A percentile compares a stretch with the other conserved stretches of the same genome.
Evolutionary conservation across 2,888 invertebrate species (phyloP).

Genomic region (Eristalis pertinax): DNA sequence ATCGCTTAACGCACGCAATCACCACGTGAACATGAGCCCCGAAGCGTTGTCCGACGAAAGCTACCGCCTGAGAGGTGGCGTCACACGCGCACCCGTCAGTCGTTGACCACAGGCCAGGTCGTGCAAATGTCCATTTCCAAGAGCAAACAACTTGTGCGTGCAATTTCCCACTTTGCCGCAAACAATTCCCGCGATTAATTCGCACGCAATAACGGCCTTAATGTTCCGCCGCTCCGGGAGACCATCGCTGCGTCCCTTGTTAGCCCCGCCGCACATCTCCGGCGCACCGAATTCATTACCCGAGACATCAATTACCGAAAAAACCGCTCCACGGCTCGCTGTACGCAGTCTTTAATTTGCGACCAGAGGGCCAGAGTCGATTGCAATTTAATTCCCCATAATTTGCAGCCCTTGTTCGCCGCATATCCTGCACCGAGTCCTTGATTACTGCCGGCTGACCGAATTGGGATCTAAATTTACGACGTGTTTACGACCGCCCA

Average conservation of each 20-base stretch:
- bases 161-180: background rate
- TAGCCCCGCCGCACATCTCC: background rate
- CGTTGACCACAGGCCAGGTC: background rate
- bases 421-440: background rate
- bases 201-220: background rate
- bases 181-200: background rate
- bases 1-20: too few species aligned
- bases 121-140: background rate
- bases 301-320: background rate
- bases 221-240: background rate
- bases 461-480: background rate
- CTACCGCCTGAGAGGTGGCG: background rate
- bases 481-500: background rate
- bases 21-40: too few species aligned
- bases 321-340: background rate
- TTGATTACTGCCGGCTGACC: background rate
- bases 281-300: background rate
- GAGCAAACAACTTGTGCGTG: background rate
- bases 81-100: background rate
- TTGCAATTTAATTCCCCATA: background rate
- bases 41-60: too few species aligned
- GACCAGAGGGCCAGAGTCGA: background rate
- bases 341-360: background rate
- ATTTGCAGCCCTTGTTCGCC: background rate
- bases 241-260: background rate